phyloP scores from a whole-genome alignment of 2,797 vertebrate species.

The Alauda arvensis region DNA sequence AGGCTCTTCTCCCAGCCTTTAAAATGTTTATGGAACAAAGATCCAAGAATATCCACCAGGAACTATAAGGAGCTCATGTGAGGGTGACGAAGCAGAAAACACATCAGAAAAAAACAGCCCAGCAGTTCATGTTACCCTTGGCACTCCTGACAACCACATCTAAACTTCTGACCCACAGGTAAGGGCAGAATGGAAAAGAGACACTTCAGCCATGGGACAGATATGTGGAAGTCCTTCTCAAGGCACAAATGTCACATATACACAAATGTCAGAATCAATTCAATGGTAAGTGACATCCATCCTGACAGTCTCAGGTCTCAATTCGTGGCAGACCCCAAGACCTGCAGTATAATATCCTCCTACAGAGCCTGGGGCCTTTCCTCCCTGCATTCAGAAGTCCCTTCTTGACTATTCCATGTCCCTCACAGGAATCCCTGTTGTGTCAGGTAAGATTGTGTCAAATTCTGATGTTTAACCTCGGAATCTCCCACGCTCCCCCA shows the following conservation, averaged over 20 bases:
- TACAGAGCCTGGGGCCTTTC: background rate
- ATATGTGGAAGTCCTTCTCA: background rate
- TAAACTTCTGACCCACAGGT: background rate
- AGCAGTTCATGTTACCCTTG: background rate
- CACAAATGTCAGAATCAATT: fast-evolving
- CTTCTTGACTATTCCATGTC: background rate
- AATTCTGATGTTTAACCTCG: background rate
- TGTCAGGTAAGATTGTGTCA: background rate
- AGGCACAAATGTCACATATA: background rate
- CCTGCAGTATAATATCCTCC: background rate
- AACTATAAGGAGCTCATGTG: fast-evolving
- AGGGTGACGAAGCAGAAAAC: background rate
- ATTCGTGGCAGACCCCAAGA: background rate
- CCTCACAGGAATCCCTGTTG: background rate
- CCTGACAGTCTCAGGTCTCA: background rate
- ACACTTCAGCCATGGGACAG: background rate
- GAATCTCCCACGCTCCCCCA: background rate
- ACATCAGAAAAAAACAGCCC: background rate
- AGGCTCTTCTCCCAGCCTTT: background rate
- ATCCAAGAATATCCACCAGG: fast-evolving
- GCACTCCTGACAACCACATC: background rate
- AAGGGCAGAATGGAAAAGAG: background rate
- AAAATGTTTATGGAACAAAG: background rate
- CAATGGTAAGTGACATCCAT: background rate
- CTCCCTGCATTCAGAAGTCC: fast-evolving